Percentiles rank a stretch among this genome's conserved stretches.
Evolutionary conservation across 1,140 invertebrate species (phyloP).

Genomic region (Augochlora pura): DNA sequence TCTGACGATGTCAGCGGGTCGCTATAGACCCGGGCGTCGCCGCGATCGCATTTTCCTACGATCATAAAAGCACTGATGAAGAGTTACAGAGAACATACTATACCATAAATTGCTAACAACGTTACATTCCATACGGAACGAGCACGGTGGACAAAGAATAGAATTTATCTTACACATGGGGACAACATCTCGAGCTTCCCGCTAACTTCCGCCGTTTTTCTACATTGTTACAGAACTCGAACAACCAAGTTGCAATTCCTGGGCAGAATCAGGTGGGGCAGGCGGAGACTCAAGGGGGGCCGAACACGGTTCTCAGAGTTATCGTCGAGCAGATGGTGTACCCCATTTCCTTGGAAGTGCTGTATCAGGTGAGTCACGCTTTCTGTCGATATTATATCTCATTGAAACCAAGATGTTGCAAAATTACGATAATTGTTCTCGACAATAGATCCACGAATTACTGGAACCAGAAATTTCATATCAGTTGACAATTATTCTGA

Average conservation of each 20-base stretch:
- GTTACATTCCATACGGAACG: background rate
- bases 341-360: slow-evolving; percentile 97
- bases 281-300: slow-evolving; percentile 91
- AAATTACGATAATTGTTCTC: no score
- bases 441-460: no score
- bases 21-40: background rate
- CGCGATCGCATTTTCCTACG: background rate
- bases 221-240: slow-evolving; percentile 83
- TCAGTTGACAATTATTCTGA: no score
- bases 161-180: background rate
- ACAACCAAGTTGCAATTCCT: slow-evolving; percentile 90
- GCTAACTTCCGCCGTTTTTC: background rate
- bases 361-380: slow-evolving; percentile 87
- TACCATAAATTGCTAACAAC: background rate
- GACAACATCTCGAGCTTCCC: background rate
- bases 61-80: no score
- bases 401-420: no score
- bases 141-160: no score
- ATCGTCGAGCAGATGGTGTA: slow-evolving; percentile 99
- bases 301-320: slow-evolving; percentile 97
- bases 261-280: slow-evolving; percentile 86
- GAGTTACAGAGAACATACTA: no score
- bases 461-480: no score
- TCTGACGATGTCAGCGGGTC: no score
- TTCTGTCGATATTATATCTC: no score